A percentile compares a stretch with the other conserved stretches of the same genome.
Evolutionary conservation across 2,888 invertebrate species (phyloP).

Genomic region (Trachelus stipa): DNA sequence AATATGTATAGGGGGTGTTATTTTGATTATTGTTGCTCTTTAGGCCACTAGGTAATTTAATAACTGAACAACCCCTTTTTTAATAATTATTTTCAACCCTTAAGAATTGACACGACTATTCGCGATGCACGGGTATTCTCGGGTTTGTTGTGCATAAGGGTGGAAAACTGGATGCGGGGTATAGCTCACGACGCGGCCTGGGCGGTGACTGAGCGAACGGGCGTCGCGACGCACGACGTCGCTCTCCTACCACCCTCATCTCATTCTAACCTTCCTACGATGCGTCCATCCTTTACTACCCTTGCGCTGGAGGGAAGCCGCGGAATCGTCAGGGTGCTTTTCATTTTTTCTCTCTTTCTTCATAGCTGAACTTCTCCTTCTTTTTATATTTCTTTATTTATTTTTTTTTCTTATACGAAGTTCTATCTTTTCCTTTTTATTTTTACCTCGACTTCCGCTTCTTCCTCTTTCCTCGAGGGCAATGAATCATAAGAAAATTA

Average conservation of each 20-base stretch:
- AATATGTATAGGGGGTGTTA: background rate
- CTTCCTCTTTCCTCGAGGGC: conserved; percentile 1
- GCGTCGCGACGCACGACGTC: conserved; percentile 55
- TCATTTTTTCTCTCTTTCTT: background rate
- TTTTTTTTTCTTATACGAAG: conserved; percentile 9
- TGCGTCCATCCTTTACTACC: background rate
- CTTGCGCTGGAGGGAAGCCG: background rate
- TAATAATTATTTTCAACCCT: background rate
- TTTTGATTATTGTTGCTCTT: background rate
- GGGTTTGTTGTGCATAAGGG: conserved; percentile 2
- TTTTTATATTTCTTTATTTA: conserved; percentile 9
- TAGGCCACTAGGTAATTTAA: background rate
- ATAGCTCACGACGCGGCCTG: conserved; percentile 50
- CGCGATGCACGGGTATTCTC: background rate
- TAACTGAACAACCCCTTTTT: background rate
- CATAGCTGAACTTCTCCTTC: background rate
- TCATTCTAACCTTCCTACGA: conserved; percentile 1
- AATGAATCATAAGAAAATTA: background rate
- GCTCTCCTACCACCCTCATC: conserved; percentile 37
- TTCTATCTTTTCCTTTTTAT: conserved; percentile 16
- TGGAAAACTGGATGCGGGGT: conserved; percentile 16
- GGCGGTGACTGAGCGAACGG: conserved; percentile 60
- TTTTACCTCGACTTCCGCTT: conserved; percentile 9
- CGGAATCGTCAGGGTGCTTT: background rate
- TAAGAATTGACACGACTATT: background rate